Evolutionary conservation across 2,113 vertebrate species (phyloP).

Genomic region (Myrmecophaga tridactyla): DNA sequence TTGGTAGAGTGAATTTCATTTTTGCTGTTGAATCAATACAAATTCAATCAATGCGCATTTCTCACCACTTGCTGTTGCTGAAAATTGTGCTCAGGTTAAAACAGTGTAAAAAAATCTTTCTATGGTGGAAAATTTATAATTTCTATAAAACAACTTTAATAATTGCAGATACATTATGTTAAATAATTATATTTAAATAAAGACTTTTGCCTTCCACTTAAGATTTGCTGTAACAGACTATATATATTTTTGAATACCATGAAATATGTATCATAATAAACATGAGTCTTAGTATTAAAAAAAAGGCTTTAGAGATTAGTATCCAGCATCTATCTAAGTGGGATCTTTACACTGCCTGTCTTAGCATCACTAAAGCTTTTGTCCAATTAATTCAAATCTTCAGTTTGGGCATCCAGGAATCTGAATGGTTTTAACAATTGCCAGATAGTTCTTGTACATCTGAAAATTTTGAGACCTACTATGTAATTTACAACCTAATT

Average conservation of each 20-base stretch:
- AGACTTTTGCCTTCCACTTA: neutral
- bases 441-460: no score
- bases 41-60: neutral
- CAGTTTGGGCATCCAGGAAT: neutral
- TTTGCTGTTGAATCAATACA: neutral
- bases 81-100: neutral
- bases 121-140: neutral
- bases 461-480: no score
- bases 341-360: neutral
- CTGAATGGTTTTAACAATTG: neutral
- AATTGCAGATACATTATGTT: neutral
- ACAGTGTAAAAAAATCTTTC: neutral
- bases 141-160: neutral
- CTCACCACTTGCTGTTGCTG: neutral
- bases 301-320: neutral
- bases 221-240: neutral
- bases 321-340: neutral
- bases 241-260: neutral
- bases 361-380: neutral
- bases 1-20: neutral
- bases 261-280: neutral
- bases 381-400: neutral
- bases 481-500: neutral
- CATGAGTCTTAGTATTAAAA: neutral
- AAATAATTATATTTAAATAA: neutral